Base-by-base conservation (phyloP, 2,888 invertebrate species). In the Tenthredo mesomela region DNA sequence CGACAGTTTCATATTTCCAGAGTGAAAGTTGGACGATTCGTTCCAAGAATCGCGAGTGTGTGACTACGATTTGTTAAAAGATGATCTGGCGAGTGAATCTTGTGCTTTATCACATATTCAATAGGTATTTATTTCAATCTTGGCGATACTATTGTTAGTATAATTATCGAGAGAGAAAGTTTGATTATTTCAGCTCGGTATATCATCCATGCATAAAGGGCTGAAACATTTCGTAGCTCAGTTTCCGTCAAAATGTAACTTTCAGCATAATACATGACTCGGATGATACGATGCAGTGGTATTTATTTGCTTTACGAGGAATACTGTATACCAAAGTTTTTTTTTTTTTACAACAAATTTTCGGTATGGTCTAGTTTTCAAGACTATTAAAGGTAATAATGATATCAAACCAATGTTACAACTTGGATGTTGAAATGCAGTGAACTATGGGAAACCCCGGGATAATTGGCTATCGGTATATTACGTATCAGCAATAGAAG, bases 381-480 rank as follows among this genome's bases (percentile, higher is more conserved):
- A 25, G 25, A 21, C 18, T 61, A 25, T 61, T 9, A 61, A 61
- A 61, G 4, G 12, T 21, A 12, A 65, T 2, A 33, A 40, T 5
- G 9, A 40, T 43, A 54, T 29, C 3, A n/a, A 54, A 77, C 77
- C 18, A 54, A 77, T 37, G 15, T 15, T 15, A 54, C 33, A 77
- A n/a, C 77, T 77, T 2, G 50, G 9, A 54, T 12, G 37, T n/a
- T 80, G 50, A 12, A 40, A 80, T 77, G 29, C 15, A 15, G 18
- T 50, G 54, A 61, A 80, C 61, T 40, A 21, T 29, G 40, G 61
- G 21, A n/a, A 61, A 18, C 21, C 61, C 50, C 25, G 40, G 37
- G 80, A 33, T 61, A 80, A 80, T 61, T 61, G 80, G 29, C 15
- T 33, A 58, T 80, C 80, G 40, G 21, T 61, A 61, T 78, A 80